Base-by-base conservation (phyloP, 2,797 vertebrate genomes). In the Microctenopoma lineatum region DNA sequence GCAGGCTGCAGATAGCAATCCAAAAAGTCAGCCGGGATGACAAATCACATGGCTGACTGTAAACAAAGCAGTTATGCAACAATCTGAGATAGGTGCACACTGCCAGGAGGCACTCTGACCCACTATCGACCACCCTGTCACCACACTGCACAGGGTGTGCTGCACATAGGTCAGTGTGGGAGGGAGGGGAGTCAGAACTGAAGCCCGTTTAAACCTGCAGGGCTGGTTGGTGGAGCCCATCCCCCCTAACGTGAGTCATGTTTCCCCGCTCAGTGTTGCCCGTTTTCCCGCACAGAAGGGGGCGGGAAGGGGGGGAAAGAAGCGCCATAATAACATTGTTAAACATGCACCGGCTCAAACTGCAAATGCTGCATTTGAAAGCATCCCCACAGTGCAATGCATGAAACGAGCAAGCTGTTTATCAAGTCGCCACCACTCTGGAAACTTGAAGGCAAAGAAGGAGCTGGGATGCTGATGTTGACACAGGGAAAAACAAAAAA, bases 11-110 rank as follows among this genome's bases (percentile, higher is more conserved):
- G 71, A 79, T 46, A 51, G 61, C 69, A 70, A 77, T 52, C 56
- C 62, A 84, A 66, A 15, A 44, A 46, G 59, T 77, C 66, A 72
- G 64, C 34, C 59, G 74, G 81, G 34, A 60, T 71, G 69, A 73
- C 42, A 75, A 83, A 83, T 85, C 89, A 89, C 89, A 87, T 86
- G 87, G 85, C 79, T 59, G 55, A 86, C 77, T 89, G 85, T 92
- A 91, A 92, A 92, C 91, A 92, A 90, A 90, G 85, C 86, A 58
- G 84, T 91, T 92, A 87, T 87, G 91, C 84, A 88, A 90, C 79
- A 78, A 84, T 65, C 60, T 80, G 79, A 73, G 75, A 81, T 81
- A 60, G 48, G 42, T 79, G 72, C 69, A 72, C 39, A 51, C 58
- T 47, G 70, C 55, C 68, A 64, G 81, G 18, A 84, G 65, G 51